phyloP scores from a whole-genome alignment of 2,113 vertebrate species.

The Perca fluviatilis region DNA sequence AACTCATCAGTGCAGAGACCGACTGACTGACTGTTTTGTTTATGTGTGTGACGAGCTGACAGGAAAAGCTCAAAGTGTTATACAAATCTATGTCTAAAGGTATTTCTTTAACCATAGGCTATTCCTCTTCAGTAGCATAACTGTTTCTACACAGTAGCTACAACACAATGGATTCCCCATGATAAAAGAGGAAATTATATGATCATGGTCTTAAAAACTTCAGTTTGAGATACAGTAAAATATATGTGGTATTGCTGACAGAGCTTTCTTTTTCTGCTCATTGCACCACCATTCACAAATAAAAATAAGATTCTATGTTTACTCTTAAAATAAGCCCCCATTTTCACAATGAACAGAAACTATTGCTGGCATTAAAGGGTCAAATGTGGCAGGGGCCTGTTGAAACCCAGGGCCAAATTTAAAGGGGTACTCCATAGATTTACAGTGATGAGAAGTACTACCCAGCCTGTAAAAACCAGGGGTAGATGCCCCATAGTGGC shows the following conservation, averaged over 20 bases:
- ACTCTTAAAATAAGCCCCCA: neutral
- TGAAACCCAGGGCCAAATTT: neutral
- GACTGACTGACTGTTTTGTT: constrained; percentile 24
- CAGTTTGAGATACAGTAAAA: too few species aligned
- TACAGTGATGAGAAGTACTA: neutral
- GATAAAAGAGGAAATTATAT: neutral
- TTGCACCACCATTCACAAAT: neutral
- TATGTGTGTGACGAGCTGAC: neutral
- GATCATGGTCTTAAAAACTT: neutral
- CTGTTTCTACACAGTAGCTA: too few species aligned
- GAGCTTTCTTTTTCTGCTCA: neutral
- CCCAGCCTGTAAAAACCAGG: neutral
- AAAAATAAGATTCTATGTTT: neutral
- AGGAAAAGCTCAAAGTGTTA: too few species aligned
- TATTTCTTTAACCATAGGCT: neutral
- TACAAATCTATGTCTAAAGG: neutral
- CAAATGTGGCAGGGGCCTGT: neutral
- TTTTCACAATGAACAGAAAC: neutral
- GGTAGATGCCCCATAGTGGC: too few species aligned
- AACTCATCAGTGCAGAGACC: constrained; percentile 29
- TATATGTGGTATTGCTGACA: neutral
- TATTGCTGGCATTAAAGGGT: neutral
- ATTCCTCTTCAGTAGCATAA: neutral
- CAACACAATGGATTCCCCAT: too few species aligned
- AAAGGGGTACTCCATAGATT: neutral